Evolutionary conservation across 2,113 vertebrate genomes (phyloP).

Genomic region (Cardinalis cardinalis): DNA sequence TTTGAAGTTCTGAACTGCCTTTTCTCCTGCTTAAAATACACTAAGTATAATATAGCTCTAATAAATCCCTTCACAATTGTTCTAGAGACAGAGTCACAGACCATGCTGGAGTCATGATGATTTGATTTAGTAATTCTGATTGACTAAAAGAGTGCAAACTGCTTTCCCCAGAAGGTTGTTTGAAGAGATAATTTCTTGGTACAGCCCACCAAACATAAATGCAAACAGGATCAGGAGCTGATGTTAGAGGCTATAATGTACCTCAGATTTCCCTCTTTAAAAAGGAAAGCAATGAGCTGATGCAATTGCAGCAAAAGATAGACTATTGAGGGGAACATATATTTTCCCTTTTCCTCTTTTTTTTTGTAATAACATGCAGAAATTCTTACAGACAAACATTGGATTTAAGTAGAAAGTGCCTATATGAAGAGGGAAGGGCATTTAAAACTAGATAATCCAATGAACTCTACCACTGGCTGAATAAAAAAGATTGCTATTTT

Average conservation of each 20-base stretch:
- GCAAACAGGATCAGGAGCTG: not conserved
- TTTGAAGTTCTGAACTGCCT: not conserved
- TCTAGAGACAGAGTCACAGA: not conserved
- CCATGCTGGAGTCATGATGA: not conserved
- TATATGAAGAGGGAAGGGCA: not conserved
- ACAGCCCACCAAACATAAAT: not conserved
- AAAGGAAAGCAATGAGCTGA: not conserved
- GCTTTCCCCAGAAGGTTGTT: not conserved
- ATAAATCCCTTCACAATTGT: not conserved
- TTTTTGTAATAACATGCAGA: not conserved
- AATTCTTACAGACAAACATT: not conserved
- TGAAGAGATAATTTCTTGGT: not conserved
- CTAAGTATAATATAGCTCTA: not conserved
- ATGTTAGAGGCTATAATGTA: not conserved
- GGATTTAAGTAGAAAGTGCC: not conserved
- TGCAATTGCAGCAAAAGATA: not conserved
- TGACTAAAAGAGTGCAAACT: not conserved
- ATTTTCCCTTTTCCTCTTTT: not conserved
- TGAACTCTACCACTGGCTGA: not conserved
- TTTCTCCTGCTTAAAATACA: not conserved
- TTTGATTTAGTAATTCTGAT: not conserved
- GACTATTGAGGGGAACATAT: no score
- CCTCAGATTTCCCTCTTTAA: not conserved
- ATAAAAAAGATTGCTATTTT: not conserved
- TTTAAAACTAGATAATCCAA: not conserved